A percentile compares a stretch with the other conserved stretches of the same genome.
These are phyloP conservation scores for Plumapathes pennacea DNA, from an alignment of 92 coral and sea anemone genomes.

Conservation along the genomic window DNA sequence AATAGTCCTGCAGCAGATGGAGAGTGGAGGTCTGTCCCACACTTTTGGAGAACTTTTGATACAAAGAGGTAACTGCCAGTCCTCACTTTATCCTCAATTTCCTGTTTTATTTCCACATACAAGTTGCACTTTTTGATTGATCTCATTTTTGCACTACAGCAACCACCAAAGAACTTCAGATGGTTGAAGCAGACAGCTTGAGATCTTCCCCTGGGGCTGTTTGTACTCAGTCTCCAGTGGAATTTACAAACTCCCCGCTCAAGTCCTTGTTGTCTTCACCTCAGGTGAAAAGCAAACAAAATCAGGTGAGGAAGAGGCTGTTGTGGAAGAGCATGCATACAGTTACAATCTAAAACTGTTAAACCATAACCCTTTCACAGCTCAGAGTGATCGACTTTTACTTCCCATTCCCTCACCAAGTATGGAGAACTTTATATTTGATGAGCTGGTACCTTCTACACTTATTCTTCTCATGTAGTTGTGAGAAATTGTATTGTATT, in stretches of 20 bases:
- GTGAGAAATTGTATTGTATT: too few species aligned
- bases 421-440: too few species aligned
- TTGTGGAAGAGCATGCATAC: too few species aligned
- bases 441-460: too few species aligned
- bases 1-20: conserved; percentile 60
- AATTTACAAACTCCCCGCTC: conserved; percentile 78
- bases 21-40: conserved; percentile 34
- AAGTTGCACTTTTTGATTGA: background rate
- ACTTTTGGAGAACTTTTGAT: conserved; percentile 25
- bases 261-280: conserved; percentile 87
- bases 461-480: too few species aligned
- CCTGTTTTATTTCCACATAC: background rate
- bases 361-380: too few species aligned
- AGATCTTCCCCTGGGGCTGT: conserved; percentile 16
- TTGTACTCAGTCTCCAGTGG: conserved; percentile 66
- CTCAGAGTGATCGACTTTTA: too few species aligned
- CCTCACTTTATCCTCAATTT: background rate
- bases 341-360: too few species aligned
- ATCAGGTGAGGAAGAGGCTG: conserved; percentile 53
- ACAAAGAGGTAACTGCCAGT: conserved; percentile 11
- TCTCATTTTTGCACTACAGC: conserved; percentile 2
- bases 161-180: conserved; percentile 2
- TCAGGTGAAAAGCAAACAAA: conserved; percentile 79
- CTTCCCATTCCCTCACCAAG: too few species aligned
- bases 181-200: background rate